These are phyloP conservation scores for Eulemur rufifrons DNA, from an alignment of 2,113 vertebrate species.

Conservation along the genomic window DNA sequence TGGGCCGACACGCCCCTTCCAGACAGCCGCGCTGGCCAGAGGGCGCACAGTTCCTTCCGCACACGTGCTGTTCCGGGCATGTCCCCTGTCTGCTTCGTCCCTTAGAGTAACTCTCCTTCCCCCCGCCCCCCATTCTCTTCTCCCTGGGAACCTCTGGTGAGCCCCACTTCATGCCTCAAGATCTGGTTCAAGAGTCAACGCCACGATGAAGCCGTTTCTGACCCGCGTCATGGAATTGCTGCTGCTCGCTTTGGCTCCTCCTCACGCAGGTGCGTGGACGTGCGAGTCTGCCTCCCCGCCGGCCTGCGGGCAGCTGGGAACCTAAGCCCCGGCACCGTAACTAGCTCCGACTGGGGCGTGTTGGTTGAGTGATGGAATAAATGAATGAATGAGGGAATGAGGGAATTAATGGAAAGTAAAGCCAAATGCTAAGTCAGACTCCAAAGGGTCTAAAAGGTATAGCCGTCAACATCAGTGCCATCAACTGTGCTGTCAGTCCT, in stretches of 20 bases:
- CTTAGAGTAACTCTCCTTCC: not conserved
- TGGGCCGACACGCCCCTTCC: rapidly evolving
- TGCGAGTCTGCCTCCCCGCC: too few species aligned
- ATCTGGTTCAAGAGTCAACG: too few species aligned
- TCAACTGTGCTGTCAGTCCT: not conserved
- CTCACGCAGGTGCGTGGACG: too few species aligned
- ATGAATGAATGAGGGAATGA: not conserved
- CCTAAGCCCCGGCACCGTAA: not conserved
- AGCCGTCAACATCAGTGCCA: too few species aligned
- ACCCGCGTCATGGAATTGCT: not conserved
- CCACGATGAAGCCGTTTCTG: not conserved
- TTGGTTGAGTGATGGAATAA: not conserved
- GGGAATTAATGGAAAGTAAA: not conserved
- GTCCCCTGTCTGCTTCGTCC: too few species aligned
- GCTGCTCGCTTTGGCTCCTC: not conserved
- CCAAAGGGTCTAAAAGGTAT: rapidly evolving
- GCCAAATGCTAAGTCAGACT: not conserved
- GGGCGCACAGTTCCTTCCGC: rapidly evolving
- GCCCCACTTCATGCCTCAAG: not conserved
- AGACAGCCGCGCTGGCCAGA: rapidly evolving
- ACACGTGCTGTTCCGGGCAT: rapidly evolving
- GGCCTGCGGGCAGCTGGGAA: not conserved
- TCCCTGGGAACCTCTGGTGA: not conserved
- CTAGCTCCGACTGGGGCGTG: not conserved
- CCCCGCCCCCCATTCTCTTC: not conserved